Evolutionary conservation across 2,888 invertebrate genomes (phyloP).

Genomic region (Stenolophus ochropezus): DNA sequence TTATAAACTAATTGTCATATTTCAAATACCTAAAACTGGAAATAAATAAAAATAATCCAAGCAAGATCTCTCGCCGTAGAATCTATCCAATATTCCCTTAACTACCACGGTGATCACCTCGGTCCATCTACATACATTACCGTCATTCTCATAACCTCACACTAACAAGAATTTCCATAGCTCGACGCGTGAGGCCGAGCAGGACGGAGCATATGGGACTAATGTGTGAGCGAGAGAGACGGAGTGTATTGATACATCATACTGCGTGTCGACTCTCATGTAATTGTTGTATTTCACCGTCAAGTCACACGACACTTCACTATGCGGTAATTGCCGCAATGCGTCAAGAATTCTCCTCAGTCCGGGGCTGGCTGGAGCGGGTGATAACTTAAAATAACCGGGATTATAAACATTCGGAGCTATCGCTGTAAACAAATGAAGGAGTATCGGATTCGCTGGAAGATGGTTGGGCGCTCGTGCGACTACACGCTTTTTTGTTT

Average conservation of each 20-base stretch:
- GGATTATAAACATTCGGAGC: constrained; percentile 38
- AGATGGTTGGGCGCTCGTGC: constrained; percentile 39
- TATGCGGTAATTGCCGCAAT: constrained; percentile 41
- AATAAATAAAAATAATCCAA: constrained; percentile 38
- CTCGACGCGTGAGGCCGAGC: constrained; percentile 8
- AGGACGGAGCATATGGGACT: background rate
- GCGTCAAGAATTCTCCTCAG: constrained; percentile 42
- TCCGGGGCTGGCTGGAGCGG: constrained; percentile 2
- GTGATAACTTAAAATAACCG: constrained; percentile 44
- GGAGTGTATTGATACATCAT: constrained; percentile 43
- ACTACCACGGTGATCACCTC: constrained; percentile 7
- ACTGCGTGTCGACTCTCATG: constrained; percentile 29
- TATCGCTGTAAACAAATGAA: constrained; percentile 35
- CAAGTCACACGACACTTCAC: constrained; percentile 37
- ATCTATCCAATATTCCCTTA: constrained; percentile 15
- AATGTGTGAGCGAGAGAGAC: background rate
- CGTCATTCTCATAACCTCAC: constrained; percentile 31
- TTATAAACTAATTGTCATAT: background rate
- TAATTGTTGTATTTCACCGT: constrained; percentile 45
- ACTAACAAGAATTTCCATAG: constrained; percentile 35
- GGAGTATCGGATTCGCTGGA: constrained; percentile 38
- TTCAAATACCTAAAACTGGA: constrained; percentile 19
- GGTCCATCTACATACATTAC: constrained; percentile 24
- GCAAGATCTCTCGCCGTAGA: background rate
- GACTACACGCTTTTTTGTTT: constrained; percentile 14